A percentile compares a stretch with the other conserved stretches of the same genome.
These are phyloP conservation scores for Heliothis virescens DNA, from an alignment of 1,140 invertebrate genomes.

Conservation along the genomic window DNA sequence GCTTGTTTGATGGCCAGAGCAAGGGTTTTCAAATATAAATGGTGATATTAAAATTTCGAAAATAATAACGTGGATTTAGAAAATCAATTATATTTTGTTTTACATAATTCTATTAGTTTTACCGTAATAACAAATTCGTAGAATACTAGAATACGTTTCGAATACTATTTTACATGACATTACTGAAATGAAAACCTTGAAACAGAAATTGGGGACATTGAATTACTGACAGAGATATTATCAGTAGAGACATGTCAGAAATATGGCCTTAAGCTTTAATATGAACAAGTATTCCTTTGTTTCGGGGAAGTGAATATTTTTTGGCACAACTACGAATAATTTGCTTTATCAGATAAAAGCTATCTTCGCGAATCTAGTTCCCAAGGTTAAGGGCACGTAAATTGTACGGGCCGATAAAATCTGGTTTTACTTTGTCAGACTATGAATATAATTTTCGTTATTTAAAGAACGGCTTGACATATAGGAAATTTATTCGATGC, in stretches of 20 bases:
- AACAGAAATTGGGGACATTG: not conserved
- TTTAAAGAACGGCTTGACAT: conserved; percentile 36
- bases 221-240: not conserved
- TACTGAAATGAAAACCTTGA: not conserved
- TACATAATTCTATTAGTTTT: too few relatives aligned
- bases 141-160: too few relatives aligned
- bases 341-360: conserved; percentile 30
- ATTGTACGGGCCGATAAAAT: conserved; percentile 11
- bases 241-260: not conserved
- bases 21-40: too few relatives aligned
- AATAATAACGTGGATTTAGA: too few relatives aligned
- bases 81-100: too few relatives aligned
- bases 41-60: too few relatives aligned
- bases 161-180: not conserved
- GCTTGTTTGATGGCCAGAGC: too few relatives aligned
- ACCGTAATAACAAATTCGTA: too few relatives aligned
- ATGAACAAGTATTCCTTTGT: conserved; percentile 1
- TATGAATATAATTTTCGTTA: conserved; percentile 46
- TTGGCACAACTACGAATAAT: conserved; percentile 11
- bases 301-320: conserved; percentile 30
- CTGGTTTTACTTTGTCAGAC: conserved; percentile 30
- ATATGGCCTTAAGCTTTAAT: not conserved
- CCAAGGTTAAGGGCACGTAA: conserved; percentile 11
- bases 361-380: conserved; percentile 22
- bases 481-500: conserved; percentile 43